Evolutionary conservation across 2,113 vertebrate species (phyloP), one percentile per base, ranked within the genome.

Genomic region (Labeo rohita): DNA sequence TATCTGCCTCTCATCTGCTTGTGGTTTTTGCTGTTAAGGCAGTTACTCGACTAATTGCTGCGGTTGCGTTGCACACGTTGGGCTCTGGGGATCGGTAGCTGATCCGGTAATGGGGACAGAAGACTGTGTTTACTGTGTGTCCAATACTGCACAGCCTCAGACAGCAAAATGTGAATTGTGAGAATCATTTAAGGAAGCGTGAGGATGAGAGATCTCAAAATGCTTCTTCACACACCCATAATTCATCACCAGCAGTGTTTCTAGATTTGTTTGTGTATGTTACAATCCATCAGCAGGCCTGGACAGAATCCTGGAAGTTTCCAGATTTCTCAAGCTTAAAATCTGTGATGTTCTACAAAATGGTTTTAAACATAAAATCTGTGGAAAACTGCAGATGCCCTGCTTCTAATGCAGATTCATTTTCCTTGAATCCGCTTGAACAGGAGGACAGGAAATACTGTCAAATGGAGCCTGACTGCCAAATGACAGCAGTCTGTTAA

Each of bases 381-480:
- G 39, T 72, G 63, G 23, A 68, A 5, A 36, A 36, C 34, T 36
- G 66, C 4, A 61, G 56, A 61, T 61, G 21, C 3, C 8, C 56
- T n/a, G 39, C 70, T 36, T 72, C 36, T 73, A 43, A n/a, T 45
- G 70, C 9, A 12, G 70, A 45, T 45, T 73, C 0, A 11, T 73
- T 73, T 21, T 73, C 76, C 15, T 78, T 34, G 10, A 21, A 78
- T 80, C 39, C 8, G 21, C 21, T 13, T 45, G 86, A 75, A 84
- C 86, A 39, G 81, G 89, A 89, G 89, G 70, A 92, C 86, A 90
- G 92, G 91, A 92, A 86, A 84, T 85, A 82, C 49, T 56, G 75
- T 88, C 88, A 84, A 91, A 86, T 34, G 43, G 3, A 49, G 76
- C 87, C 91, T 91, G 90, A 90, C 91, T 93, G 92, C 91, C 91